Evolutionary conservation across 2,113 vertebrate genomes (phyloP).

Genomic region (Callionymus lyra): DNA sequence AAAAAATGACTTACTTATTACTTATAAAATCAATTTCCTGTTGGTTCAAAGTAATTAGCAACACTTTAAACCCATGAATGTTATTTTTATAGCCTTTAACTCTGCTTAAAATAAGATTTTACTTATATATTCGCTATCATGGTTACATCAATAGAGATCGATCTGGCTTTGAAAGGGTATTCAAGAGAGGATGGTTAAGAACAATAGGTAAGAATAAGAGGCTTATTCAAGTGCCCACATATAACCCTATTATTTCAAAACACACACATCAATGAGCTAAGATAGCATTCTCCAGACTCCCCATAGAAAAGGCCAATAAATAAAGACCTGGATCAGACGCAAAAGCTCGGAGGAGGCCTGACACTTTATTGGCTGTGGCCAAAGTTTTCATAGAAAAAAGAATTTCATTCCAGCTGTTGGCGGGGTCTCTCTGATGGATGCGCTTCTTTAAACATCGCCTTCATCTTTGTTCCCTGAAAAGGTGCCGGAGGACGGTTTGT

Average conservation of each 20-base stretch:
- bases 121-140: too few species aligned
- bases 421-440: constrained; percentile 1
- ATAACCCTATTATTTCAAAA: constrained; percentile 40
- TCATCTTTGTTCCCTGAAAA: constrained; percentile 3
- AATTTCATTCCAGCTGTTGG: constrained; percentile 27
- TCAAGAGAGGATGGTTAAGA: background rate
- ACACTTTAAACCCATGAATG: too few species aligned
- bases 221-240: constrained; percentile 11
- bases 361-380: constrained; percentile 14
- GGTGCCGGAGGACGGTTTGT: constrained; percentile 9
- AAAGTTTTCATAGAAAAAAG: constrained; percentile 23
- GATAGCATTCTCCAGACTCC: constrained; percentile 40
- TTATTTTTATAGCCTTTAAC: too few species aligned
- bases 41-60: too few species aligned
- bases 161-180: too few species aligned
- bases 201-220: background rate
- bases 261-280: constrained; percentile 45
- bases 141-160: too few species aligned
- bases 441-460: too few species aligned
- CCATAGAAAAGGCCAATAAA: constrained; percentile 31
- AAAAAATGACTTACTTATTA: too few species aligned
- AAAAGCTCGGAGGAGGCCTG: constrained; percentile 11
- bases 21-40: too few species aligned
- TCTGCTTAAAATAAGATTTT: too few species aligned
- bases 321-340: constrained; percentile 26